Percentiles rank a stretch among this genome's conserved stretches.
phyloP scores from a whole-genome alignment of 2,113 vertebrate species.

The Agelaius tricolor region DNA sequence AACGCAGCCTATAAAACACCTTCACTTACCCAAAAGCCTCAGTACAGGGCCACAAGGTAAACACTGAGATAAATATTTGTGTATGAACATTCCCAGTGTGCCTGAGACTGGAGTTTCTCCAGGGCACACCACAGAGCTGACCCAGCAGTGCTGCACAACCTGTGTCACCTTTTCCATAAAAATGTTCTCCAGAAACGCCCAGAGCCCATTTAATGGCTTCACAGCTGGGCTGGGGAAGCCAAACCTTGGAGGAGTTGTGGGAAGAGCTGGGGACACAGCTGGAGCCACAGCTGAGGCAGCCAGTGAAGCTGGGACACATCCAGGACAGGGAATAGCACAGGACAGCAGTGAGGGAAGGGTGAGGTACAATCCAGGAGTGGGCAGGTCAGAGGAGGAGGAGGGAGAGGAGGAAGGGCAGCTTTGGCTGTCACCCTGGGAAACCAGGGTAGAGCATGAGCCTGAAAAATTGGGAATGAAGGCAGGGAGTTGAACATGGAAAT shows the following conservation, averaged over 20 bases:
- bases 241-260: neutral
- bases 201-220: neutral
- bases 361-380: neutral
- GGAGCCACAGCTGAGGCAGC: neutral
- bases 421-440: neutral
- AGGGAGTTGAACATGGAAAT: neutral
- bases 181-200: neutral
- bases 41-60: neutral
- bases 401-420: neutral
- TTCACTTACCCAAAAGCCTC: neutral
- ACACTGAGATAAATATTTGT: neutral
- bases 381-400: neutral
- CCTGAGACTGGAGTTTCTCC: rapidly evolving
- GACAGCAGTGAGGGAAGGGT: rapidly evolving
- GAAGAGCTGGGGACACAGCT: neutral
- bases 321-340: neutral
- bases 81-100: neutral
- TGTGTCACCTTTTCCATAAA: neutral
- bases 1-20: neutral
- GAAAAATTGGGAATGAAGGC: neutral
- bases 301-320: neutral
- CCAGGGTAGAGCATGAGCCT: neutral
- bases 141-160: neutral
- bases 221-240: neutral
- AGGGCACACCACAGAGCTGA: neutral